A percentile compares a stretch with the other conserved stretches of the same genome.
Conservation (phyloP, 2,113 vertebrate genomes). For the Dicaeum eximium region DNA sequence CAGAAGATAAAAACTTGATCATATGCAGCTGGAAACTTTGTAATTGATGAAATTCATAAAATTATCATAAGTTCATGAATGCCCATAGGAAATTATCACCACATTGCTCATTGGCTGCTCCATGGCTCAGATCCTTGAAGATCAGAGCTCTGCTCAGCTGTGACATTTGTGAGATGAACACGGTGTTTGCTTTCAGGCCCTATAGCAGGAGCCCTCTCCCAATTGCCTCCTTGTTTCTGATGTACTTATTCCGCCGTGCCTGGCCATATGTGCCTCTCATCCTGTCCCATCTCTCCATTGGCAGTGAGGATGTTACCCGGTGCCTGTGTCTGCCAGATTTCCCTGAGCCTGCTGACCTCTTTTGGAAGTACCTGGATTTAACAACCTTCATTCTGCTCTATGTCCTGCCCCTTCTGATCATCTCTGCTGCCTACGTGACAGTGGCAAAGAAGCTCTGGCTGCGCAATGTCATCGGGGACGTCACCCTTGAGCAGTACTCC, state of each 20-base stretch:
- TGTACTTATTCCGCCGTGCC: rapidly evolving
- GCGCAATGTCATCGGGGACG: slow-evolving; percentile 84
- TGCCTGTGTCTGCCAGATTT: slow-evolving; percentile 89
- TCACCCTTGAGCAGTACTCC: slow-evolving; percentile 87
- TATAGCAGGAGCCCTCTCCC: neutral
- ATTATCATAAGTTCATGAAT: neutral
- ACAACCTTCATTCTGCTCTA: slow-evolving; percentile 90
- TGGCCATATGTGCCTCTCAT: neutral
- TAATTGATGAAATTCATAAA: neutral
- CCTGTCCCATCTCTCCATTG: neutral
- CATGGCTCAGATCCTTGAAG: neutral
- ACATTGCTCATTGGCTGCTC: neutral
- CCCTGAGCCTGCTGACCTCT: slow-evolving; percentile 89
- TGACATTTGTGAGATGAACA: neutral
- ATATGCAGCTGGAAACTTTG: neutral
- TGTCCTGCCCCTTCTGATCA: slow-evolving; percentile 87
- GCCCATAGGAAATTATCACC: neutral
- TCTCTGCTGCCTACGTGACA: slow-evolving; percentile 82
- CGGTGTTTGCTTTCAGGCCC: neutral
- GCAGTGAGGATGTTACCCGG: slow-evolving; percentile 81
- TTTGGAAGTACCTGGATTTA: slow-evolving; percentile 92
- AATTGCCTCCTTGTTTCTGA: neutral
- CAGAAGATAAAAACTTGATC: neutral
- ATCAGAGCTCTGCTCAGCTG: neutral
- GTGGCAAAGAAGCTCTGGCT: slow-evolving; percentile 89